Evolutionary conservation across 2,888 invertebrate species (phyloP).

Genomic region (Cremastinae sp.): DNA sequence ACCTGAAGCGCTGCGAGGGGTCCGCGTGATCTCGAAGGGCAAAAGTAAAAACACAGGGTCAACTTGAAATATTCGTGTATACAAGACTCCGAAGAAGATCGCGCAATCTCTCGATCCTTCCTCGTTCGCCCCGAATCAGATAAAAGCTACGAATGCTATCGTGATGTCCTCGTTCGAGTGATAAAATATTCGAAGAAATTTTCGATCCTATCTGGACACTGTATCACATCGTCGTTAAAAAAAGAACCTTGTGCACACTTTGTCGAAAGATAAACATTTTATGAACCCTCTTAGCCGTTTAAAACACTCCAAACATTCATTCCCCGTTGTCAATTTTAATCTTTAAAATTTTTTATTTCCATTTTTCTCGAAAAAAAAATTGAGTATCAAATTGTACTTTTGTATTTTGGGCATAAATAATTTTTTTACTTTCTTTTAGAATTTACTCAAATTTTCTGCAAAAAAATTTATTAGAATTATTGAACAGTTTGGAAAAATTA

Average conservation of each 20-base stretch:
- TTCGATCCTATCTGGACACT: constrained; percentile 25
- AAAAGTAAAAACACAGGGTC: constrained; percentile 26
- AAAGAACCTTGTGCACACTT: constrained; percentile 34
- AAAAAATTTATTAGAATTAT: too few relatives aligned
- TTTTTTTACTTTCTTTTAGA: too few relatives aligned
- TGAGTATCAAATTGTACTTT: too few relatives aligned
- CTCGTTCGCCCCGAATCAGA: constrained; percentile 24
- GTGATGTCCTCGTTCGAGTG: constrained; percentile 14
- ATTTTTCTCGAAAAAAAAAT: too few relatives aligned
- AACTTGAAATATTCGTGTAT: background rate
- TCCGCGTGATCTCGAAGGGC: background rate
- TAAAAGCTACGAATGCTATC: constrained; percentile 23
- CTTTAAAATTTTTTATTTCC: background rate
- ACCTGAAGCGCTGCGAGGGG: constrained; percentile 34
- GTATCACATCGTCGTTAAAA: constrained; percentile 20
- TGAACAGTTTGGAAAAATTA: too few relatives aligned
- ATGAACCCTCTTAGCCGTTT: background rate
- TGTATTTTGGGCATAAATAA: too few relatives aligned
- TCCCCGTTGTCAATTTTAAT: constrained; percentile 6
- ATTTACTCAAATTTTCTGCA: too few relatives aligned
- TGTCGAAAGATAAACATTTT: constrained; percentile 27
- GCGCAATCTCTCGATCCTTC: constrained; percentile 36
- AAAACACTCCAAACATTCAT: background rate
- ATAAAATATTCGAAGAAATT: constrained; percentile 40
- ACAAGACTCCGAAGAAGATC: constrained; percentile 1